phyloP scores from a whole-genome alignment of 2,888 invertebrate genomes.

The Hyles lineata region DNA sequence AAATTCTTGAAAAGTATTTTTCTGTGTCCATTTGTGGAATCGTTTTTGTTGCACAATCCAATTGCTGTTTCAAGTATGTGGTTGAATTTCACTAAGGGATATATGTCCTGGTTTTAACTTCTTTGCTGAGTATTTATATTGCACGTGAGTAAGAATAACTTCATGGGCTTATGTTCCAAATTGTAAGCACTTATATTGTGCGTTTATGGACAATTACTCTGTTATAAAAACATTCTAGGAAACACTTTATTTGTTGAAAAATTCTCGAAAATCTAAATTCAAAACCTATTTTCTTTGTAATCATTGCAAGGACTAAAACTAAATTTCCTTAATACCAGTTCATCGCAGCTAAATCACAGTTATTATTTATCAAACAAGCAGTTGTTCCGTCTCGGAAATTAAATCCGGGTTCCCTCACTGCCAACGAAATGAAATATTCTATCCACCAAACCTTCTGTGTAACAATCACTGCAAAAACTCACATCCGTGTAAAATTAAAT shows the following conservation, averaged over 20 bases:
- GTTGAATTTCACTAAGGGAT: background rate
- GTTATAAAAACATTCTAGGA: background rate
- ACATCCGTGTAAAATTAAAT: background rate
- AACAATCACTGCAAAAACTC: slow-evolving; percentile 2
- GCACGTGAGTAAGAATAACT: too few species aligned
- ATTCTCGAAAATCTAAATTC: background rate
- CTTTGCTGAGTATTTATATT: too few species aligned
- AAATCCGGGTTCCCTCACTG: background rate
- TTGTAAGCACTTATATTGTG: too few species aligned
- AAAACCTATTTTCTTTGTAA: background rate
- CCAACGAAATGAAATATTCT: background rate
- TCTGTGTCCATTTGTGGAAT: background rate
- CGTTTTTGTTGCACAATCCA: background rate
- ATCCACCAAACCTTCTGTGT: background rate
- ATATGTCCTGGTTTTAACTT: background rate
- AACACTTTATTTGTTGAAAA: background rate
- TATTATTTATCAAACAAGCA: background rate
- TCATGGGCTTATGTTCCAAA: too few species aligned
- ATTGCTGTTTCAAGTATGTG: background rate
- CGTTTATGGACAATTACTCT: too few species aligned
- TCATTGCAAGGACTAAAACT: background rate
- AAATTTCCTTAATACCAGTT: background rate
- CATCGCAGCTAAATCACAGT: background rate
- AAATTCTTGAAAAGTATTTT: background rate
- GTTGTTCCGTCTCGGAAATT: slow-evolving; percentile 2